Base-by-base conservation (phyloP, 2,888 invertebrate species). In the Mythimna pallens region DNA sequence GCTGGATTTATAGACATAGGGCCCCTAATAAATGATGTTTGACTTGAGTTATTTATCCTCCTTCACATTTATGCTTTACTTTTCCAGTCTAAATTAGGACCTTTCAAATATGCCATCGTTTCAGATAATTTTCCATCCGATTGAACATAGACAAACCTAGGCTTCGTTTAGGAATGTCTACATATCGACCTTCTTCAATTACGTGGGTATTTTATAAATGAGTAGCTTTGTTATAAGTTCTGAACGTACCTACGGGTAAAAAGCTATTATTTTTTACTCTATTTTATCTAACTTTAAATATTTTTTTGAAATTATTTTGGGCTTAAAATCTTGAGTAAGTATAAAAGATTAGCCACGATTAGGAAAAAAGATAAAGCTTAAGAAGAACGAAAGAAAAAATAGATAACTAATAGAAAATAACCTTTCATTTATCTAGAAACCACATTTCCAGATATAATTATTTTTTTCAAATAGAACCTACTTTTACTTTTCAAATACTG, bases 161-260 rank as follows among this genome's bases (percentile, higher is more conserved):
- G 66, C 58, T 64, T 79, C 52, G 43, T 80, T 79, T 59, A 34
- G 30, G 58, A 75, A 75, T 50, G 75, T 75, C 63, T 66, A 63
- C 54, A 69, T 71, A 64, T 14, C 17, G 52, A 73, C 67, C 65
- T 65, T 73, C 61, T 57, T 25, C 61, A 67, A 73, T 73, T 54
- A 66, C 65, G 22, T n/a, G 30, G 50, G 30, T 36, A 59, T n/a
- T 55, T 22, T 22, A n/a, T 50, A 50, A 62, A n/a, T 47, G 50
- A 36, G 20, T 40, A 43, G 22, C 22, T 67, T 17, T 63, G 10
- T 30, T 22, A n/a, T 7, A 58, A 47, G 0, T 64, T 54, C 7
- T 30, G 7, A 22, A 58, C 12, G 20, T 43, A 22, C 9, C 1
- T 36, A 40, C 17, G 36, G 17, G 9, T 17, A 40, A 36, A n/a